Percentiles rank a stretch among this genome's conserved stretches.
phyloP scores from a whole-genome alignment of 2,797 vertebrate species.

The Sparus aurata region DNA sequence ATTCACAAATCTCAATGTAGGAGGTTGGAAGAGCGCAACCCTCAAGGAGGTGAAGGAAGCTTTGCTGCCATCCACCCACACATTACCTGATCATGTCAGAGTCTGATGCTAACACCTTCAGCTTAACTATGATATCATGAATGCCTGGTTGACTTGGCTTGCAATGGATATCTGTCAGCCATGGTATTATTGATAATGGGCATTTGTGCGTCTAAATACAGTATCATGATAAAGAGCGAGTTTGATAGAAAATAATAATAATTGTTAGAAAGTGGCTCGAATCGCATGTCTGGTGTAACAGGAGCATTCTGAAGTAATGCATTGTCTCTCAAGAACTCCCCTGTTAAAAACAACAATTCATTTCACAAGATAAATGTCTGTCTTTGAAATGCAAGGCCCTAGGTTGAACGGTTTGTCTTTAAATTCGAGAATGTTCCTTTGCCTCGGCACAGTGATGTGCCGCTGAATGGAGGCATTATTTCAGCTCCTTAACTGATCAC shows the following conservation, averaged over 20 bases:
- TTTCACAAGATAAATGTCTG: conserved; percentile 69
- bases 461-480: conserved; percentile 79
- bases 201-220: conserved; percentile 52
- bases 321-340: conserved; percentile 76
- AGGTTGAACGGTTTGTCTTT: conserved; percentile 64
- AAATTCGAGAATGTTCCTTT: conserved; percentile 73
- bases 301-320: conserved; percentile 56
- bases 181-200: conserved; percentile 42
- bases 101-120: conserved; percentile 70
- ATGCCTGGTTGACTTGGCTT: conserved; percentile 67
- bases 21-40: conserved; percentile 78
- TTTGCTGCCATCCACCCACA: conserved; percentile 73
- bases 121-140: conserved; percentile 77
- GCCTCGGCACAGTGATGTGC: conserved; percentile 46
- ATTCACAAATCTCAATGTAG: conserved; percentile 72
- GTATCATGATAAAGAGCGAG: conserved; percentile 31
- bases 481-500: conserved; percentile 81
- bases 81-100: conserved; percentile 71
- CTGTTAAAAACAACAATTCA: conserved; percentile 72
- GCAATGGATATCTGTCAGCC: conserved; percentile 60
- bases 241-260: conserved; percentile 30
- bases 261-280: conserved; percentile 10
- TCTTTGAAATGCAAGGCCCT: conserved; percentile 80
- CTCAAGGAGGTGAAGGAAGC: conserved; percentile 78
- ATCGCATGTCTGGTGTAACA: conserved; percentile 36